Percentiles rank a stretch among this genome's conserved stretches.
Conservation (phyloP, 2,888 invertebrate genomes). For the Opisthograptis luteolata region DNA sequence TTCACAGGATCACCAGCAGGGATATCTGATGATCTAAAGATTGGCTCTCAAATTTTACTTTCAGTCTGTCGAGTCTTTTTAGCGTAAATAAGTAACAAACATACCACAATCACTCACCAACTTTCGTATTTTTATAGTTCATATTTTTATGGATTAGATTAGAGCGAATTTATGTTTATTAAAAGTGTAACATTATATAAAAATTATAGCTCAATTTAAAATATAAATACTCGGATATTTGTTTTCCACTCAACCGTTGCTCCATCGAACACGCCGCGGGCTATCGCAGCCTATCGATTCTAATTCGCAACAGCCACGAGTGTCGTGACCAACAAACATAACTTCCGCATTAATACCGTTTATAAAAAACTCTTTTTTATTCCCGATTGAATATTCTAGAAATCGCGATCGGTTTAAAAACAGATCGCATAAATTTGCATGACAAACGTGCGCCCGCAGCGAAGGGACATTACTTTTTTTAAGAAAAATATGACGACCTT, state of each 20-base stretch:
- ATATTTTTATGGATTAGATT: too few species aligned
- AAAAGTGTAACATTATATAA: too few species aligned
- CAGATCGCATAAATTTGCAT: constrained; percentile 82
- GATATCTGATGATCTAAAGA: too few species aligned
- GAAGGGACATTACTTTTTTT: constrained; percentile 77
- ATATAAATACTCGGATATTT: too few species aligned
- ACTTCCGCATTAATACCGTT: constrained; percentile 60
- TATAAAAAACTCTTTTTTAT: constrained; percentile 61
- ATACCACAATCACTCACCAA: too few species aligned
- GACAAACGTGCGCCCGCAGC: constrained; percentile 69
- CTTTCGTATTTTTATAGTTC: too few species aligned
- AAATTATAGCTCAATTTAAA: too few species aligned
- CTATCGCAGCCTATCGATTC: constrained; percentile 35
- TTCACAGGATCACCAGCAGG: too few species aligned
- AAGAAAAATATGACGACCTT: constrained; percentile 82
- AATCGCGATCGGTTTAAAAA: constrained; percentile 78
- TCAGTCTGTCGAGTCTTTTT: too few species aligned
- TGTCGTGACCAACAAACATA: constrained; percentile 65
- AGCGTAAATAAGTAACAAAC: too few species aligned
- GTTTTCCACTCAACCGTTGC: constrained; percentile 2
- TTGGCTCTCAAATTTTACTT: too few species aligned
- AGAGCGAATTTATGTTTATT: too few species aligned
- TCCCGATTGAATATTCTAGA: constrained; percentile 74
- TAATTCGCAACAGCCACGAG: constrained; percentile 54
- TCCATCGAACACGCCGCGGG: constrained; percentile 15